phyloP scores from a whole-genome alignment of 2,113 vertebrate species.

The Accipiter cooperii region DNA sequence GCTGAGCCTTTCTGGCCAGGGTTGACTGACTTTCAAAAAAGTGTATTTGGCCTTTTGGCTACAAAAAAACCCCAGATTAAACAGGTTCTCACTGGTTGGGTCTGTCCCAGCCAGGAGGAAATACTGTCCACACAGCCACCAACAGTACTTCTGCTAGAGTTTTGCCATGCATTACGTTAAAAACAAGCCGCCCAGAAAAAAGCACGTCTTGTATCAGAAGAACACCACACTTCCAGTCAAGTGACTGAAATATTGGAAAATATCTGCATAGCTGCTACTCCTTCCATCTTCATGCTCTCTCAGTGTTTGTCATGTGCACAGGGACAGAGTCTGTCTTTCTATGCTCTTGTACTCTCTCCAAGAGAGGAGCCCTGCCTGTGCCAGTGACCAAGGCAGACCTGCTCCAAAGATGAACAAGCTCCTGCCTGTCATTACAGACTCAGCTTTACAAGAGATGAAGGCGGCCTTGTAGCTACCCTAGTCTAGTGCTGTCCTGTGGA shows the following conservation, averaged over 20 bases:
- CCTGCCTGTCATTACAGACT: not conserved
- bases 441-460: not conserved
- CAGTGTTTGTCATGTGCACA: accelerated
- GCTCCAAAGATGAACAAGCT: not conserved
- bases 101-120: not conserved
- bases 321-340: not conserved
- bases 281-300: not conserved
- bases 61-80: not conserved
- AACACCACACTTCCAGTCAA: not conserved
- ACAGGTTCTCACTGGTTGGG: not conserved
- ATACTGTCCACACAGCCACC: not conserved
- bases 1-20: not conserved
- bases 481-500: not conserved
- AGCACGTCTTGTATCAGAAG: not conserved
- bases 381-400: not conserved
- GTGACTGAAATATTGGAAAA: not conserved
- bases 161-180: not conserved
- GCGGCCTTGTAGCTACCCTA: not conserved
- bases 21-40: not conserved
- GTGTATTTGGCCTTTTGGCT: not conserved
- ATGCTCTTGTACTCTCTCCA: not conserved
- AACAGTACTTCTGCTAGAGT: not conserved
- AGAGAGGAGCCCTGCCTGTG: not conserved
- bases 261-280: not conserved
- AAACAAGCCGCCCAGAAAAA: not conserved